Base-by-base conservation (phyloP, 1,140 invertebrate genomes). In the Vollenhovia emeryi region DNA sequence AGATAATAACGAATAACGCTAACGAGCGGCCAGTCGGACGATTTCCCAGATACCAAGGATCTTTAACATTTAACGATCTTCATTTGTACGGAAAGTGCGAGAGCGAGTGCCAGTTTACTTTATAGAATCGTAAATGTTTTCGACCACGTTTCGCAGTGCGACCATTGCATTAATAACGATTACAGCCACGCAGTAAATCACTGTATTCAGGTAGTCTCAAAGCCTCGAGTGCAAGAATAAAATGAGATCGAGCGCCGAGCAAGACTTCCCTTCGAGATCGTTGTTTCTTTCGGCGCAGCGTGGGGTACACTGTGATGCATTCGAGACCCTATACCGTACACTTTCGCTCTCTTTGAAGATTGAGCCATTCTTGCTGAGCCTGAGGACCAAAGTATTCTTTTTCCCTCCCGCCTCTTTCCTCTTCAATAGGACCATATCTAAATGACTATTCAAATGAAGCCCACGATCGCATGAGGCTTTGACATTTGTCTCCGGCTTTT, bases 381-480 rank as follows among this genome's bases (percentile, higher is more conserved):
- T 43, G 9, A 64, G 64, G 24, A 45, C 50, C 43, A 69, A 71
- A 86, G n/a, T 74, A 18, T 33, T n/a, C 21, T 83, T 45, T 59
- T 45, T n/a, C 2, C 27, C 15, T 13, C 2, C 3, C 18, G 8
- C 33, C 57, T 3, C 7, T 5, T 11, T 24, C 15, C 9, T 18
- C 13, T 21, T 48, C 55, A 18, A 18, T 52, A 55, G 73, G 24
- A 50, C 52, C 75, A 86, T 59, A 76, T 85, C 69, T 69, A 90
- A 89, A 91, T 89, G 84, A 91, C 82, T 88, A 88, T 91, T 88
- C 84, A 90, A 86, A 87, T 83, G 89, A 85, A 75, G 45, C 78
- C 86, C 64, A 48, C 62, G 71, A 84, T 85, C 33, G 11, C 68
- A 40, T 73, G 79, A 75, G 60, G 45, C 59, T 73, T 40, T 80